These are phyloP conservation scores for Varecia variegata DNA, from an alignment of 2,797 vertebrate genomes.

Conservation along the genomic window DNA sequence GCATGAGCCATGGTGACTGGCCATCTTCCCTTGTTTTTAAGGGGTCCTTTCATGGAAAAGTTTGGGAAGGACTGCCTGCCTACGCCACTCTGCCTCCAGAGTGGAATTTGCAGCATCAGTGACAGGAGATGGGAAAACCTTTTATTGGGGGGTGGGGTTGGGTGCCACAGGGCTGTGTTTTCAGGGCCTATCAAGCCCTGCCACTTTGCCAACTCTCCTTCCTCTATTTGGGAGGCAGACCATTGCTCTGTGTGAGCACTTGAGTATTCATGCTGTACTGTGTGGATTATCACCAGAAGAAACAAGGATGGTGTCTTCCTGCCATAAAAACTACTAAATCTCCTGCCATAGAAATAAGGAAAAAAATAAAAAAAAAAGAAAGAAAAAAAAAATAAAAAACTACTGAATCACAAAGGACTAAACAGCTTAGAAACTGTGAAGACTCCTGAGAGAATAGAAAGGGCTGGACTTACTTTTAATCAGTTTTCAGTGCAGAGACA, in stretches of 20 bases:
- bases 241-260: neutral
- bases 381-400: too few relatives aligned
- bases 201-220: neutral
- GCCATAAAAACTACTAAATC: conserved; percentile 14
- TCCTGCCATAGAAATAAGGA: too few relatives aligned
- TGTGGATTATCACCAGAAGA: neutral
- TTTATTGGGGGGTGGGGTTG: neutral
- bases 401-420: conserved; percentile 45
- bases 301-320: conserved; percentile 21
- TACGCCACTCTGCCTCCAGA: neutral
- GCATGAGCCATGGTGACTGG: too few relatives aligned
- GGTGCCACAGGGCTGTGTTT: neutral
- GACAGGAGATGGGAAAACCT: neutral
- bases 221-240: neutral
- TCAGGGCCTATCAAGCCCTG: neutral
- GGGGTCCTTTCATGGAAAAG: neutral
- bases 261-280: neutral
- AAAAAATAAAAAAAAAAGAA: too few relatives aligned
- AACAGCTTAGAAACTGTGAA: conserved; percentile 36
- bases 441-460: conserved; percentile 45
- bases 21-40: neutral
- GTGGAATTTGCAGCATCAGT: neutral
- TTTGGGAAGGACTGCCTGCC: neutral
- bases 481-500: conserved; percentile 52
- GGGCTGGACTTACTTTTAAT: conserved; percentile 6